Percentiles rank a stretch among this genome's conserved stretches.
These are phyloP conservation scores for Diabrotica undecimpunctata DNA, from an alignment of 1,140 invertebrate genomes.

Conservation along the genomic window DNA sequence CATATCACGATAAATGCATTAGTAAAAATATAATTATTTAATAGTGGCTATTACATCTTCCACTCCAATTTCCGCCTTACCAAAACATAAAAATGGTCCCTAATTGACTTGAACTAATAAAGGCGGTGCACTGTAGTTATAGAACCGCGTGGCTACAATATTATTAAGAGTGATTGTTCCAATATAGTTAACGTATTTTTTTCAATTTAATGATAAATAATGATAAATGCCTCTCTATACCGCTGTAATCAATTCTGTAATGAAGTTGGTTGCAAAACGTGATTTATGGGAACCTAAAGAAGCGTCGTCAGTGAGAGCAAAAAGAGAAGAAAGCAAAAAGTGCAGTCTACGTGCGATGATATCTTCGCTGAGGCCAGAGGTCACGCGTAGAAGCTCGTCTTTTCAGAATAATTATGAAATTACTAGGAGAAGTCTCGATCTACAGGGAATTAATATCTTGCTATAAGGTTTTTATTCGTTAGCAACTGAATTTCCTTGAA, in stretches of 20 bases:
- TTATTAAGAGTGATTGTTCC: neutral
- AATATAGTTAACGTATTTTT: neutral
- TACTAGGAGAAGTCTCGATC: neutral
- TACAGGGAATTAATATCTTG: too few relatives aligned
- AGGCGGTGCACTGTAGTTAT: neutral
- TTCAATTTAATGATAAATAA: conserved; percentile 1
- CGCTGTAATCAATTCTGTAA: neutral
- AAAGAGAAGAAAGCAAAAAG: neutral
- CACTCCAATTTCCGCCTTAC: too few relatives aligned
- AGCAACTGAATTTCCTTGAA: too few relatives aligned
- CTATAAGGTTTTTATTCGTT: too few relatives aligned
- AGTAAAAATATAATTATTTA: too few relatives aligned
- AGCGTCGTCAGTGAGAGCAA: neutral
- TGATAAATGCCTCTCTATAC: neutral
- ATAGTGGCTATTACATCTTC: too few relatives aligned
- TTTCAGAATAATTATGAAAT: neutral
- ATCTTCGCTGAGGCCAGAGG: neutral
- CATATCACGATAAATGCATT: too few relatives aligned
- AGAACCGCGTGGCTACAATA: too few relatives aligned
- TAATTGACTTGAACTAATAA: conserved; percentile 3
- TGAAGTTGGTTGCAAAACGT: conserved; percentile 1
- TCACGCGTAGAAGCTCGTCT: neutral
- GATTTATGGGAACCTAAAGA: neutral
- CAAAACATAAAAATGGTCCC: too few relatives aligned
- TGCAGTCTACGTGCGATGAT: neutral